These are phyloP conservation scores for Notarius lentiginosus DNA, from an alignment of 2,113 vertebrate species.

Conservation along the genomic window DNA sequence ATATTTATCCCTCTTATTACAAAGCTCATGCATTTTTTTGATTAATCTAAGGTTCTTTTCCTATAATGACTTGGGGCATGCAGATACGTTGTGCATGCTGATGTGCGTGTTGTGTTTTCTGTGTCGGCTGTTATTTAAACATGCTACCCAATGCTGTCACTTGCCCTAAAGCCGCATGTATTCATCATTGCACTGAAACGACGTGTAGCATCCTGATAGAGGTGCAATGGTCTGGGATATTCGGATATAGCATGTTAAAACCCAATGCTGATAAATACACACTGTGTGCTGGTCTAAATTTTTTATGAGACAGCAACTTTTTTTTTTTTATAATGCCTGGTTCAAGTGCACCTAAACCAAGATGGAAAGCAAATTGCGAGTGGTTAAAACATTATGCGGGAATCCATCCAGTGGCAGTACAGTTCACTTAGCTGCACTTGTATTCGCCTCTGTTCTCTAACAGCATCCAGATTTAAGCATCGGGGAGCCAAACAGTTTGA, in stretches of 20 bases:
- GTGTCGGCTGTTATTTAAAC: conserved; percentile 34
- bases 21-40: conserved; percentile 60
- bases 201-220: conserved; percentile 1
- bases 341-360: background rate
- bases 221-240: background rate
- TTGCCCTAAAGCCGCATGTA: conserved; percentile 16
- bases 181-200: background rate
- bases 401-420: conserved; percentile 15
- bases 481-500: conserved; percentile 31
- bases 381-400: conserved; percentile 7
- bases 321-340: background rate
- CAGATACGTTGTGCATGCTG: conserved; percentile 4
- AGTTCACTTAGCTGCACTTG: conserved; percentile 31
- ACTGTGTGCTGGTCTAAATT: background rate
- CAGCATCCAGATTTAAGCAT: conserved; percentile 29
- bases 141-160: conserved; percentile 16
- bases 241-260: background rate
- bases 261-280: background rate
- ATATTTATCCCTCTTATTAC: conserved; percentile 63
- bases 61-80: conserved; percentile 42
- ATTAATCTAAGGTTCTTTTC: conserved; percentile 58
- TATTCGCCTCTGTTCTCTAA: conserved; percentile 19
- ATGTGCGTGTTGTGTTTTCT: conserved; percentile 16
- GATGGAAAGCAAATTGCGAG: background rate
- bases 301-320: background rate